Evolutionary conservation across 1,140 invertebrate species (phyloP).

Genomic region (Mamestra configurata): DNA sequence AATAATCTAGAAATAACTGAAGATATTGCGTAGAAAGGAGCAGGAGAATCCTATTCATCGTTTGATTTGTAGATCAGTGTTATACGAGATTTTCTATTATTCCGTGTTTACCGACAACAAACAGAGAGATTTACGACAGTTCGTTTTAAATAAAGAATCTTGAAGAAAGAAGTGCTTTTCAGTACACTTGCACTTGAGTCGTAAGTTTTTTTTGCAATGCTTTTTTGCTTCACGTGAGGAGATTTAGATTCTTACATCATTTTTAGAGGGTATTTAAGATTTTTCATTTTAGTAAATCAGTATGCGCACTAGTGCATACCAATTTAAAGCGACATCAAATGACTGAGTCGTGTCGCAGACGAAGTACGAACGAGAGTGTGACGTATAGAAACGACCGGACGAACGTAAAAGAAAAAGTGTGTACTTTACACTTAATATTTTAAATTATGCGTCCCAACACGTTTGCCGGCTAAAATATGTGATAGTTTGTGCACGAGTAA

Average conservation of each 20-base stretch:
- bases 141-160: background rate
- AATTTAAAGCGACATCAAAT: background rate
- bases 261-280: background rate
- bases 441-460: background rate
- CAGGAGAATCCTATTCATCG: slow-evolving; percentile 1
- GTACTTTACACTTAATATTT: background rate
- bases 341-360: background rate
- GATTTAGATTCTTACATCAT: background rate
- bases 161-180: background rate
- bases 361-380: background rate
- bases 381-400: background rate
- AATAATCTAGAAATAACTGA: slow-evolving; percentile 42
- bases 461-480: background rate
- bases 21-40: slow-evolving; percentile 8
- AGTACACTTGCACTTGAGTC: background rate
- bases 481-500: background rate
- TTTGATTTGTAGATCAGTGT: background rate
- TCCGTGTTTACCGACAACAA: slow-evolving; percentile 6
- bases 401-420: background rate
- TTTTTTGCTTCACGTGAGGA: background rate
- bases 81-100: slow-evolving; percentile 22
- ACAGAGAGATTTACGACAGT: slow-evolving; percentile 17
- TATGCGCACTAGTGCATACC: background rate
- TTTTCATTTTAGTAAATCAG: background rate
- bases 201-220: slow-evolving; percentile 4